A percentile compares a stretch with the other conserved stretches of the same genome.
These are phyloP conservation scores for Sussaba pulchella DNA, from an alignment of 2,888 invertebrate species.

Conservation along the genomic window DNA sequence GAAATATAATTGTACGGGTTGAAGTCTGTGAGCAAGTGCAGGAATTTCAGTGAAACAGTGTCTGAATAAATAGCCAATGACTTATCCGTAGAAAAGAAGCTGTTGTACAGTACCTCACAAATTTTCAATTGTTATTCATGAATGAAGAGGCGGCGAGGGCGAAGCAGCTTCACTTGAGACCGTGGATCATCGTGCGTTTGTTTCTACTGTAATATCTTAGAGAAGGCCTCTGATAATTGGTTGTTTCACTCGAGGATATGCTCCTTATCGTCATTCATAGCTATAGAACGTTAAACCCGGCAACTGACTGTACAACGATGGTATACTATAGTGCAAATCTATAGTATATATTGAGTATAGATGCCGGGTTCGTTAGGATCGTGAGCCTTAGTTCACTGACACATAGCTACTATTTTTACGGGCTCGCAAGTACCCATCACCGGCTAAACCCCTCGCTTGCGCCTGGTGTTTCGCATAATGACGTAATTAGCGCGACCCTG, in stretches of 20 bases:
- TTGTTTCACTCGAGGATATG: conserved; percentile 69
- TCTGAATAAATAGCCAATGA: conserved; percentile 17
- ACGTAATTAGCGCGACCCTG: conserved; percentile 80
- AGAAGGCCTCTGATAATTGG: conserved; percentile 73
- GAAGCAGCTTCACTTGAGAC: background rate
- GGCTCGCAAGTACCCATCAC: conserved; percentile 47
- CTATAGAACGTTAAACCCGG: conserved; percentile 61
- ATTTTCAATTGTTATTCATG: conserved; percentile 77
- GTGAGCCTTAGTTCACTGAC: conserved; percentile 43
- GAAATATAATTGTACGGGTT: background rate
- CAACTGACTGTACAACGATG: conserved; percentile 66
- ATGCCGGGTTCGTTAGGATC: conserved; percentile 76
- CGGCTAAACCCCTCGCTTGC: conserved; percentile 37
- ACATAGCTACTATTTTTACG: conserved; percentile 33
- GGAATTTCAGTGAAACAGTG: too few species aligned
- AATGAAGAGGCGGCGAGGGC: conserved; percentile 60
- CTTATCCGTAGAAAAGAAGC: conserved; percentile 45
- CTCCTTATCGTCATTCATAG: conserved; percentile 82
- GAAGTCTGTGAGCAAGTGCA: too few species aligned
- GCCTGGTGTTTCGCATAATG: conserved; percentile 77
- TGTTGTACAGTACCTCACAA: conserved; percentile 58
- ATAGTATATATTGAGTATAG: conserved; percentile 55
- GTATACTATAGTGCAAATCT: conserved; percentile 47
- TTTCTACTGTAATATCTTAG: conserved; percentile 69
- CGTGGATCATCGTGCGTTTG: conserved; percentile 22